Base-by-base conservation (phyloP, 1,140 invertebrate genomes). In the Pseudobourletiella spinata region DNA sequence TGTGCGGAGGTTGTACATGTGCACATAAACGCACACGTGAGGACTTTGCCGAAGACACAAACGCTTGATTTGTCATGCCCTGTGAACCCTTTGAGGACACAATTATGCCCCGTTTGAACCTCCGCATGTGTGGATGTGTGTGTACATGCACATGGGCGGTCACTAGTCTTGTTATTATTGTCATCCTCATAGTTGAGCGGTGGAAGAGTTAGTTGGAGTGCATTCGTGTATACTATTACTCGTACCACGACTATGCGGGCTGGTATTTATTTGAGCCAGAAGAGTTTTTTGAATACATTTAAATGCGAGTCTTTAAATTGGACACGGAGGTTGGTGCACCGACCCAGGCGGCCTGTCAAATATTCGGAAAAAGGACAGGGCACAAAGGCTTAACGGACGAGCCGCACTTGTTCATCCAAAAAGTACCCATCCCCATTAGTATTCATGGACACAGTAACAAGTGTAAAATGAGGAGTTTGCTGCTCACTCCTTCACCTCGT, bases 371-470 rank as follows among this genome's bases (percentile, higher is more conserved):
- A 15, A 46, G 15, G 44, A 4, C 8, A 25, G 28, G 28, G 22
- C 28, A 51, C 48, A 51, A 51, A 51, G 48, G 48, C 24, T 51
- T 24, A 3, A 6, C 14, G 39, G 25, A 25, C 14, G 51, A 35
- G 35, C 25, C 39, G 35, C 59, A 61, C 59, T 61, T 61, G 59
- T 51, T 51, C 24, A 14, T 14, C 48, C 3, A 42, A 60, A 61
- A 61, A 42, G 29, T 25, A 42, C 29, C 59, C 51, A 50, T 61
- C 28, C n/a, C 52, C 42, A 61, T 60, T 57, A 32, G 28, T 64
- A 64, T 64, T 64, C 63, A 64, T 56, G 48, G 48, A 64, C 63
- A 54, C 58, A 54, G 63, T 64, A 64, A 64, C 63, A 64, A 64
- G 63, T 64, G 63, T 64, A 64, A 64, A 64, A 64, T 42, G 63